phyloP scores from a whole-genome alignment of 2,797 vertebrate species.

The Argyrosomus regius region DNA sequence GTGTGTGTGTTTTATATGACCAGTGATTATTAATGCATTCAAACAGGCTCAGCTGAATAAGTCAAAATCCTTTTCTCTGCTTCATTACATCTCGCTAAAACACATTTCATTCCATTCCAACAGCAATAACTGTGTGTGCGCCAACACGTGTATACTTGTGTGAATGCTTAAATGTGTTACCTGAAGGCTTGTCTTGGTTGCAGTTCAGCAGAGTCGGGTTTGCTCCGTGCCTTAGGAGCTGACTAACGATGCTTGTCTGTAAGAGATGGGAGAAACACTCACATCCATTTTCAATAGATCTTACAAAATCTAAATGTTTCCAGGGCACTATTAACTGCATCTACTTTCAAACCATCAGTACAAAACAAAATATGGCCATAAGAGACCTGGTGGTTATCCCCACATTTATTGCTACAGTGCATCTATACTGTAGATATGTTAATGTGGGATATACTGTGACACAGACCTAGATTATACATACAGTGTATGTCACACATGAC shows the following conservation, averaged over 20 bases:
- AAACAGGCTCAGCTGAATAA: conserved; percentile 38
- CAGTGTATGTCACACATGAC: conserved; percentile 34
- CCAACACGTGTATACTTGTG: conserved; percentile 10
- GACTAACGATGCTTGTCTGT: conserved; percentile 92
- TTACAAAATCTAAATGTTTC: conserved; percentile 22
- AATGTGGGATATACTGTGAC: conserved; percentile 1
- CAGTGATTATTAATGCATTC: conserved; percentile 49
- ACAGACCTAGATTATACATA: conserved; percentile 2
- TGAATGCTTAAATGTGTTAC: conserved; percentile 76
- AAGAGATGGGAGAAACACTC: conserved; percentile 59
- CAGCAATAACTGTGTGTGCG: conserved; percentile 9
- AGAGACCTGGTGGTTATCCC: neutral
- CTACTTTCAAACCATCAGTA: conserved; percentile 1
- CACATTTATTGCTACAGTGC: conserved; percentile 1
- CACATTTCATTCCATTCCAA: conserved; percentile 9
- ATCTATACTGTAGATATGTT: neutral
- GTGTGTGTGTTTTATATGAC: conserved; percentile 34
- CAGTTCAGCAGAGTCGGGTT: conserved; percentile 92
- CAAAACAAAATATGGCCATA: neutral
- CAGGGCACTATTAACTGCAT: conserved; percentile 3
- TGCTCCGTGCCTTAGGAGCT: conserved; percentile 89
- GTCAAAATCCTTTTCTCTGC: conserved; percentile 54
- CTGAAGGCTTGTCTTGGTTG: conserved; percentile 95
- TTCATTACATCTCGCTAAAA: conserved; percentile 49
- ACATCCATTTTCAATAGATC: conserved; percentile 48